These are phyloP conservation scores for Pycnonotus jocosus DNA, from an alignment of 2,113 vertebrate genomes.

Conservation along the genomic window DNA sequence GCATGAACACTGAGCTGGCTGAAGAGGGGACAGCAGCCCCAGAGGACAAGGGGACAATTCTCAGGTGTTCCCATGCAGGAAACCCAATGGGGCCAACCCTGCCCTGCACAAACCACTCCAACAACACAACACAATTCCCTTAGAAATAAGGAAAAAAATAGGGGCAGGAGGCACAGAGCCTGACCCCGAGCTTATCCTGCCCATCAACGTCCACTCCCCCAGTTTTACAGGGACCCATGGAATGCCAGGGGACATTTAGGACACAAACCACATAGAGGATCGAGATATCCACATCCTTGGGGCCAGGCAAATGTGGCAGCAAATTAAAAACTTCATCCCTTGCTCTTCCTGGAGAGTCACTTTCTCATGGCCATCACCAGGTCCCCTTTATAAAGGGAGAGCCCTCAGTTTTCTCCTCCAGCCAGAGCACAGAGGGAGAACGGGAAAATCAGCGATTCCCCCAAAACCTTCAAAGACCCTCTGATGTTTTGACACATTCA, in stretches of 20 bases:
- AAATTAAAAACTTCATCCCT: neutral
- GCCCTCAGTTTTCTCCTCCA: neutral
- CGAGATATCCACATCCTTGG: rapidly evolving
- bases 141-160: neutral
- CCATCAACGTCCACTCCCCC: neutral
- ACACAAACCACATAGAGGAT: rapidly evolving
- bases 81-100: neutral
- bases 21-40: neutral
- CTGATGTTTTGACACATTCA: conserved; percentile 30
- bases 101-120: neutral
- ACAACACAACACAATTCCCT: neutral
- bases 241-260: neutral
- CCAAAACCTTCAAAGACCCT: neutral
- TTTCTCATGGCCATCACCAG: neutral
- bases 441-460: neutral
- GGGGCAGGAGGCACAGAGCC: neutral
- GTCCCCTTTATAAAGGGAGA: neutral
- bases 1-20: neutral
- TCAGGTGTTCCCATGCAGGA: neutral
- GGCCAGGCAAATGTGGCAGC: rapidly evolving
- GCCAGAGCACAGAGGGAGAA: neutral
- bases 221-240: rapidly evolving
- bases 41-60: neutral
- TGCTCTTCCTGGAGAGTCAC: neutral
- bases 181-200: neutral